Conservation (phyloP, 2,888 invertebrate species). For the Amphipyra tragopoginis region DNA sequence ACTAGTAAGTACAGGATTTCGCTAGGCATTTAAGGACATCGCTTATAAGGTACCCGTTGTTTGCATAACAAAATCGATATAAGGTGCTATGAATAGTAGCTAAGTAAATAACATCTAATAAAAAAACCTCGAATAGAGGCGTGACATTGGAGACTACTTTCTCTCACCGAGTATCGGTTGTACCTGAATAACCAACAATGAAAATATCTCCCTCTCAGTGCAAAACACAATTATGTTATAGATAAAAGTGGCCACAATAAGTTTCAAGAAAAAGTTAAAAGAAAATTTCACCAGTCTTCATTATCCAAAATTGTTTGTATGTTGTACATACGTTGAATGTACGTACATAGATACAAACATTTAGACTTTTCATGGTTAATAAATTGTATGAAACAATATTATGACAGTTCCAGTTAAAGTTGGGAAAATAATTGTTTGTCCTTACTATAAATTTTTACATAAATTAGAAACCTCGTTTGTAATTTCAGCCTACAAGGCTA, state of each 20-base stretch:
- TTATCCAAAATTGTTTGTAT: too few species aligned
- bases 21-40: conserved; percentile 30
- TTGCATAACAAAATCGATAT: conserved; percentile 12
- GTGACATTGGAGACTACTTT: conserved; percentile 56
- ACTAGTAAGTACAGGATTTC: conserved; percentile 27
- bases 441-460: conserved; percentile 7
- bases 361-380: too few species aligned
- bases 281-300: too few species aligned
- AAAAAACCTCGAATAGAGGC: conserved; percentile 46
- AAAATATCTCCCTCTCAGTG: conserved; percentile 31
- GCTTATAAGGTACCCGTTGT: conserved; percentile 9
- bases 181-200: conserved; percentile 35
- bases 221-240: conserved; percentile 26
- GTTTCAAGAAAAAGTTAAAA: neutral
- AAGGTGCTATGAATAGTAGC: conserved; percentile 31
- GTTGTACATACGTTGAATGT: too few species aligned
- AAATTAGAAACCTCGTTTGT: conserved; percentile 28
- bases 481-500: conserved; percentile 3
- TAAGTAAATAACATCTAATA: conserved; percentile 46
- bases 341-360: too few species aligned
- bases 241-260: neutral
- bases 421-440: neutral
- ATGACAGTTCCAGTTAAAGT: too few species aligned
- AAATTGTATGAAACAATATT: too few species aligned
- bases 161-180: conserved; percentile 40